A percentile compares a stretch with the other conserved stretches of the same genome.
Conservation (phyloP, 1,140 invertebrate species). For the Manduca sexta region DNA sequence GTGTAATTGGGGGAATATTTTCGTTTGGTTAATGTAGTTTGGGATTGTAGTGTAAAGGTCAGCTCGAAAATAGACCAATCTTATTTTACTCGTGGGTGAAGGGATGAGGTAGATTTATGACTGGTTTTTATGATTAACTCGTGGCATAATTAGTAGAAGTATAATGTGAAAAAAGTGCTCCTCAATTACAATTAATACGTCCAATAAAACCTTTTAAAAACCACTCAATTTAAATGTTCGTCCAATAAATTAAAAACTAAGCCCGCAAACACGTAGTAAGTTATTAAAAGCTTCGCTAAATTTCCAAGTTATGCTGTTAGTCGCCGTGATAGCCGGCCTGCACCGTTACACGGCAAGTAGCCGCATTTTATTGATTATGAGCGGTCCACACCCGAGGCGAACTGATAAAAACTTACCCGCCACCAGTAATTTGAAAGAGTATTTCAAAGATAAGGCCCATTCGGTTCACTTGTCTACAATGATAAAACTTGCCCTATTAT, state of each 20-base stretch:
- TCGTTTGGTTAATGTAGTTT: not conserved
- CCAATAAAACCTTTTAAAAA: too few species aligned
- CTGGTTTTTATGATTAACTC: too few species aligned
- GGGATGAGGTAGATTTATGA: too few species aligned
- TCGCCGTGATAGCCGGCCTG: conserved; percentile 4
- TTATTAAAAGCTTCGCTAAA: conserved; percentile 3
- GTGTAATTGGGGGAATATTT: not conserved
- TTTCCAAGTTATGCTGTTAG: conserved; percentile 9
- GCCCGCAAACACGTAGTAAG: not conserved
- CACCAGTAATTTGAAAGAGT: conserved; percentile 51
- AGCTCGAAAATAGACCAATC: too few species aligned
- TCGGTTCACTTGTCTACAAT: conserved; percentile 34
- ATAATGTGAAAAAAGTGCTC: too few species aligned
- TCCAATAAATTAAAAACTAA: not conserved
- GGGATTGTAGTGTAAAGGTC: not conserved
- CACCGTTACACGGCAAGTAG: conserved; percentile 15
- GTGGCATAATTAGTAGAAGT: too few species aligned
- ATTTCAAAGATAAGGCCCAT: conserved; percentile 46
- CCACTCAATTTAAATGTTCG: too few species aligned
- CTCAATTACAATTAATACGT: too few species aligned
- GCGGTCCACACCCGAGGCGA: conserved; percentile 29
- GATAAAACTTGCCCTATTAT: conserved; percentile 61
- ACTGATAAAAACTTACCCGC: conserved; percentile 47
- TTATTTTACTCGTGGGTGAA: too few species aligned
- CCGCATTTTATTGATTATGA: conserved; percentile 44